Conservation (phyloP, 2,797 vertebrate genomes). For the Cyclopterus lumpus region DNA sequence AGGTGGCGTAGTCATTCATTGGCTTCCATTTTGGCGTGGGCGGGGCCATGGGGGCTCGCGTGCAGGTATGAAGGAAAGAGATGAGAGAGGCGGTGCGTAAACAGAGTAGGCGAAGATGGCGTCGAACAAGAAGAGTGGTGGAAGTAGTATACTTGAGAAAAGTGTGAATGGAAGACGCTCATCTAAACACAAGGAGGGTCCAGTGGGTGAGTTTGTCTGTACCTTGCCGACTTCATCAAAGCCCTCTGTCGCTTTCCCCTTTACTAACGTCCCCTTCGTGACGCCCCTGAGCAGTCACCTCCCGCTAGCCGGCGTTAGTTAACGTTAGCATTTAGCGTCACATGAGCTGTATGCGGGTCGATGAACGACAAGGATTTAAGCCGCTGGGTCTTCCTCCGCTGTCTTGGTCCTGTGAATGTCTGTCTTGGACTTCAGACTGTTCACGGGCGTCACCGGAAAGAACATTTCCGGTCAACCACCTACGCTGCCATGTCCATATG, state of each 20-base stretch:
- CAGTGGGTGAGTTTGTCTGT: conserved; percentile 73
- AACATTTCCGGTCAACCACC: not conserved
- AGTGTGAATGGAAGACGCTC: conserved; percentile 80
- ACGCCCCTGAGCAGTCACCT: not conserved
- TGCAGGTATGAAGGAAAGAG: conserved; percentile 65
- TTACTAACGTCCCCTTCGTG: not conserved
- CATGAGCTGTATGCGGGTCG: conserved; percentile 1
- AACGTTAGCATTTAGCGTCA: conserved; percentile 41
- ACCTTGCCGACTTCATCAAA: not conserved
- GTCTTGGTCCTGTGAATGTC: conserved; percentile 6
- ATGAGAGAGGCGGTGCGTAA: conserved; percentile 63
- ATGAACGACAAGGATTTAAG: conserved; percentile 27
- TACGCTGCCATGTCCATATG: not conserved
- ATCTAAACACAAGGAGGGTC: conserved; percentile 80
- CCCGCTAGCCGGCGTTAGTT: conserved; percentile 51
- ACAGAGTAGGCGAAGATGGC: conserved; percentile 82
- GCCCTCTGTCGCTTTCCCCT: not conserved
- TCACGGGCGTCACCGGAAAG: not conserved
- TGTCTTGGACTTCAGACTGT: too few relatives aligned
- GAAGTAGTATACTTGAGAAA: conserved; percentile 74
- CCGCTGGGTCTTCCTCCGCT: conserved; percentile 24
- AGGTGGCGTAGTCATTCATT: conserved; percentile 36
- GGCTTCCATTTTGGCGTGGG: conserved; percentile 48
- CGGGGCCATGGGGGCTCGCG: conserved; percentile 29
- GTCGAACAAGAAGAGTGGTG: conserved; percentile 77